These are phyloP conservation scores for Drosophila erecta DNA, from an alignment of 1,140 invertebrate genomes.

Conservation along the genomic window DNA sequence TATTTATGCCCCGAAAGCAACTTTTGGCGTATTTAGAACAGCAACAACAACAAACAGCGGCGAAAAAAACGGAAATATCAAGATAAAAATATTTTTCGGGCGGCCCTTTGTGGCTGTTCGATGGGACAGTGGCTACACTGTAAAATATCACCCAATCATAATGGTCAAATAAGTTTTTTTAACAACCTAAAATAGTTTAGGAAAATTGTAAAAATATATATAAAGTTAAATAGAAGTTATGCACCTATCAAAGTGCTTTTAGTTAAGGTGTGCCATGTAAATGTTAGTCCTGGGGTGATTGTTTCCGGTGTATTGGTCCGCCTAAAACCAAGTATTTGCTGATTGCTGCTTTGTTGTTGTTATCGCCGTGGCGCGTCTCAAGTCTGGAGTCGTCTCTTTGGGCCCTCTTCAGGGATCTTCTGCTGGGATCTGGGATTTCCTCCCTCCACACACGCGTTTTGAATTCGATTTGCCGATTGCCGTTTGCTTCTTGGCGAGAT, in stretches of 20 bases:
- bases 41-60: constrained; percentile 41
- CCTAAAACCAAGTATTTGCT: constrained; percentile 70
- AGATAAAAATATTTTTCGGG: constrained; percentile 79
- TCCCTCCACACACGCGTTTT: constrained; percentile 51
- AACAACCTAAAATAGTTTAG: too few species aligned
- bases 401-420: constrained; percentile 43
- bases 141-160: too few species aligned
- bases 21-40: constrained; percentile 81
- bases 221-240: too few species aligned
- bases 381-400: constrained; percentile 34
- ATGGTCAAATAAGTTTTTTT: too few species aligned
- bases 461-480: constrained; percentile 70
- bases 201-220: too few species aligned
- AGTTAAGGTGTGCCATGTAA: too few species aligned
- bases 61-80: constrained; percentile 61
- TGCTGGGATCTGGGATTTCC: constrained; percentile 48
- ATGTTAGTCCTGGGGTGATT: background rate
- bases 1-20: constrained; percentile 75
- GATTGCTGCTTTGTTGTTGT: constrained; percentile 56
- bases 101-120: constrained; percentile 62
- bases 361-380: constrained; percentile 52
- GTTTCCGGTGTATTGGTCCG: constrained; percentile 10
- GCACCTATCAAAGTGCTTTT: too few species aligned
- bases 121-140: constrained; percentile 56
- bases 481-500: constrained; percentile 49